Evolutionary conservation across 2,888 invertebrate species (phyloP).

Genomic region (Eurois occulta): DNA sequence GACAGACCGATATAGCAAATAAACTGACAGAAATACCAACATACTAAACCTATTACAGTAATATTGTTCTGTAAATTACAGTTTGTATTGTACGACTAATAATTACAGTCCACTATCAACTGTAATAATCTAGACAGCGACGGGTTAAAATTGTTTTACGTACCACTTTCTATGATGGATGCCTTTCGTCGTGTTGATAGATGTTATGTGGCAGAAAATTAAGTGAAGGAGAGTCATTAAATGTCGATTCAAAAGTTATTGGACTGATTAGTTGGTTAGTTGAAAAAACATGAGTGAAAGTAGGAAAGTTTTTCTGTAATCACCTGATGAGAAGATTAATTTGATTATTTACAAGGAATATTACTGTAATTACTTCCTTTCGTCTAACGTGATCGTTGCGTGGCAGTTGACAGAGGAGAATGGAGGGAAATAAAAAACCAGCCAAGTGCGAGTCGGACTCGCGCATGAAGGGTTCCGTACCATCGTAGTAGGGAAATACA

Average conservation of each 20-base stretch:
- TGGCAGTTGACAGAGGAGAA: too few species aligned
- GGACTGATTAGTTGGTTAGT: constrained; percentile 13
- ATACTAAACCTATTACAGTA: constrained; percentile 39
- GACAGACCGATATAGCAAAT: constrained; percentile 31
- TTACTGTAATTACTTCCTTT: neutral
- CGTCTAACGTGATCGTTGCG: too few species aligned
- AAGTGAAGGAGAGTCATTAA: constrained; percentile 43
- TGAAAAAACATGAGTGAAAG: neutral
- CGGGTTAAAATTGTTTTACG: constrained; percentile 72
- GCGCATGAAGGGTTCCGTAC: too few species aligned
- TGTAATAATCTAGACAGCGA: constrained; percentile 72
- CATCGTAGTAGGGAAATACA: too few species aligned
- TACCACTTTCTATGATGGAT: constrained; percentile 61
- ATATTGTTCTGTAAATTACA: constrained; percentile 71
- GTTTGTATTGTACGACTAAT: constrained; percentile 74
- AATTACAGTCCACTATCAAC: constrained; percentile 76
- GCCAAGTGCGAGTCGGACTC: too few species aligned
- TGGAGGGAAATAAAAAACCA: too few species aligned
- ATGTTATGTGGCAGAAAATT: constrained; percentile 45
- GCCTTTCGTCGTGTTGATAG: constrained; percentile 51
- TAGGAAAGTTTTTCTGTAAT: constrained; percentile 3
- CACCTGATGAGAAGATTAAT: constrained; percentile 3
- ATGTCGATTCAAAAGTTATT: constrained; percentile 39
- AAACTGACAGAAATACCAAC: constrained; percentile 46
- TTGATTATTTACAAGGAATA: neutral